phyloP scores from a whole-genome alignment of 2,888 invertebrate genomes.

The Limnephilus lunatus region DNA sequence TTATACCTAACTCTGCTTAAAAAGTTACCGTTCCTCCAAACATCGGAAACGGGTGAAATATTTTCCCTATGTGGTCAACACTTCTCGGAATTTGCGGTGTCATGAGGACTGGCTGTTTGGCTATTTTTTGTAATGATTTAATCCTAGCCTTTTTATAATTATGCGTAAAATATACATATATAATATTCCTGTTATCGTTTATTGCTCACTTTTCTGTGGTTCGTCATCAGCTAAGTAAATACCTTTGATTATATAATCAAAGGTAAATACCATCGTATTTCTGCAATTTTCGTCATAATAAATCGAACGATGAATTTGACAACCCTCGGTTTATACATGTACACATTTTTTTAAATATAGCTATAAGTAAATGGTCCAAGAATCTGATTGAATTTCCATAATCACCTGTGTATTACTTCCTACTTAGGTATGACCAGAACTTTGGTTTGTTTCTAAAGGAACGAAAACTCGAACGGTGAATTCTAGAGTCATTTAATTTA shows the following conservation, averaged over 20 bases:
- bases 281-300: background rate
- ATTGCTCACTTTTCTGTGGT: background rate
- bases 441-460: too few species aligned
- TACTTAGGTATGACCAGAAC: too few species aligned
- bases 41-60: slow-evolving; percentile 63
- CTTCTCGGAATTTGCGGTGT: slow-evolving; percentile 54
- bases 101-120: slow-evolving; percentile 7
- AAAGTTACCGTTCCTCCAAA: slow-evolving; percentile 9
- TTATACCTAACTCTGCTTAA: background rate
- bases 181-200: background rate
- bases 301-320: background rate
- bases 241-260: too few species aligned
- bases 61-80: slow-evolving; percentile 64
- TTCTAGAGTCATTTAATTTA: too few species aligned
- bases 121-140: slow-evolving; percentile 39
- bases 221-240: background rate
- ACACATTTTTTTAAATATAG: too few species aligned
- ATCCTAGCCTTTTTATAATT: background rate
- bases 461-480: too few species aligned
- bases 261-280: background rate
- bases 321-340: background rate
- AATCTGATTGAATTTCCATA: too few species aligned
- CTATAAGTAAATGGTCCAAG: too few species aligned
- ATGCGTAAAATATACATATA: slow-evolving; percentile 3
- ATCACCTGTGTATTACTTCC: too few species aligned